These are phyloP conservation scores for Formica selysi DNA, from an alignment of 1,140 invertebrate species.

Conservation along the genomic window DNA sequence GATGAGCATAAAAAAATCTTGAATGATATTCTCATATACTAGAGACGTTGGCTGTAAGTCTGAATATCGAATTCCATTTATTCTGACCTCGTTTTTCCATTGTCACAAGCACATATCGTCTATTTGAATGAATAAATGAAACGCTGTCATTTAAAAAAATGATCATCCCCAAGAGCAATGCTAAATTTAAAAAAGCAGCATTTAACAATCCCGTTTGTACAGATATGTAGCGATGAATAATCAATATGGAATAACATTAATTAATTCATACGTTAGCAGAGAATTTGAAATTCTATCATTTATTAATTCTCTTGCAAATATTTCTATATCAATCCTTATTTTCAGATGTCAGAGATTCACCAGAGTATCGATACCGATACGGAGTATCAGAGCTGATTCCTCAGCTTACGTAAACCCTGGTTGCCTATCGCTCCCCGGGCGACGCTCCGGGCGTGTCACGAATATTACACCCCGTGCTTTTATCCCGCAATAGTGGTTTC, in stretches of 20 bases:
- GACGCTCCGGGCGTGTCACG: conserved; percentile 28
- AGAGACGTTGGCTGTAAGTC: neutral
- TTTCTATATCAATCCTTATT: neutral
- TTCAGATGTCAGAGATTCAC: neutral
- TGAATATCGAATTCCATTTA: neutral
- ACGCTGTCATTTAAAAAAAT: neutral
- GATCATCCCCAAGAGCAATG: neutral
- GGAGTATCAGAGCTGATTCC: conserved; percentile 18
- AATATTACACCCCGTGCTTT: conserved; percentile 12
- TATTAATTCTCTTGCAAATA: neutral
- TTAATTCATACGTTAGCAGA: too few relatives aligned
- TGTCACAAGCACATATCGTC: too few relatives aligned
- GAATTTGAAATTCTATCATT: neutral
- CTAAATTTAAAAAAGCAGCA: neutral
- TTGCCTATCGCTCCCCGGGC: neutral
- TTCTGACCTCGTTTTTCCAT: neutral
- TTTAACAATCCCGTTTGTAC: neutral
- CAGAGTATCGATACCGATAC: neutral
- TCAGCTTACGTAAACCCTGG: conserved; percentile 25
- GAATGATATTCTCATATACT: neutral
- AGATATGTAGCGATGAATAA: conserved; percentile 12
- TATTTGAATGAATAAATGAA: neutral
- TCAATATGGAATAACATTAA: neutral
- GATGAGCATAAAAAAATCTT: neutral
- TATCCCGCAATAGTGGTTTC: conserved; percentile 19